Base-by-base conservation (phyloP, 1,140 invertebrate species). In the Brachionus calyciflorus region DNA sequence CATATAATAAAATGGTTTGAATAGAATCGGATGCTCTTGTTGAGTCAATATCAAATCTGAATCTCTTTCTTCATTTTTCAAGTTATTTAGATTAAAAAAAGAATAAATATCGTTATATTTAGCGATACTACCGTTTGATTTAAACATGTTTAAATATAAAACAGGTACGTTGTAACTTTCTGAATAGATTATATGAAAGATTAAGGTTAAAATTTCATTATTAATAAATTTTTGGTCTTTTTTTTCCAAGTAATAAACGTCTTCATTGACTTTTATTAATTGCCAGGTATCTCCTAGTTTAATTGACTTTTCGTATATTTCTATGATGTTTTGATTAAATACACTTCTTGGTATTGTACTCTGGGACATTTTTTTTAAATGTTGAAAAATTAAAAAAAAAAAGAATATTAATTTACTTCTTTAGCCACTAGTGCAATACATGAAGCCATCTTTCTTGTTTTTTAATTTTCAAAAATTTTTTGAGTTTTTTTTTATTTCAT, bases 151-250 rank as follows among this genome's bases (percentile, higher is more conserved):
- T 78, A 89, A 88, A 79, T 87, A 88, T 17, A 89, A 80, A 2
- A 88, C 84, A 33, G 88, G 88, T 7, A 88, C 88, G 48, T 81
- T 77, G 79, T 88, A 89, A 78, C 86, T 88, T 69, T 85, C 81
- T 73, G 87, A 88, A 84, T 88, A 89, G 2, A 89, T 77, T 60
- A 89, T 77, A 76, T 85, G 81, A 63, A 81, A 84, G 24, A 76
- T n/a, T 24, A 76, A 21, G n/a, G 73, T 55, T 6, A 40, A 57
- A 57, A 76, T 76, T 19, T 73, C 69, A 37, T 53, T 55, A 26
- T 26, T 33, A 30, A 51, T 51, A 1, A 73, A n/a, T 28, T 73
- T 26, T 51, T 49, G 46, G 0, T 51, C 46, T 49, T 21, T 49
- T 49, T 73, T 73, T 73, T 73, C 51, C 24, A 73, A 55, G 33